Conservation (phyloP, 2,888 invertebrate species). For the Anoncus sp. region DNA sequence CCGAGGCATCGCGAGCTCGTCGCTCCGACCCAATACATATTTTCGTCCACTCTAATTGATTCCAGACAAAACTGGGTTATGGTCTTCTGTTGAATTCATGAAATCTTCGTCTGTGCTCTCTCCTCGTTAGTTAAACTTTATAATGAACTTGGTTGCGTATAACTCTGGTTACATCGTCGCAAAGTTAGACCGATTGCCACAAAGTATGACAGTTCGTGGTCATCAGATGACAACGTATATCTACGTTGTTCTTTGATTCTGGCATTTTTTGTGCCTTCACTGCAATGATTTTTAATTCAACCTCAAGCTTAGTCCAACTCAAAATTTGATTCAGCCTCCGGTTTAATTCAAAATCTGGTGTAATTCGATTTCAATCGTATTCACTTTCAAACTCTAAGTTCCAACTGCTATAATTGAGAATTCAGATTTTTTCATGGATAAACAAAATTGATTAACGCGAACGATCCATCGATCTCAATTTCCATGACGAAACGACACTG, state of each 20-base stretch:
- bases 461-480: background rate
- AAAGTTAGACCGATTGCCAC: background rate
- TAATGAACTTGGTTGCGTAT: background rate
- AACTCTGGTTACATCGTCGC: slow-evolving; percentile 3
- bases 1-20: slow-evolving; percentile 2
- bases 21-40: slow-evolving; percentile 39
- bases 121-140: slow-evolving; percentile 6
- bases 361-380: background rate
- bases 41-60: slow-evolving; percentile 41
- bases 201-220: background rate
- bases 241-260: background rate
- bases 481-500: background rate
- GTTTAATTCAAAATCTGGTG: background rate
- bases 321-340: background rate
- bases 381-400: background rate
- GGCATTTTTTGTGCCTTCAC: background rate
- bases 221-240: background rate
- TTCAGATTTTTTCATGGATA: background rate
- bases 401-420: background rate
- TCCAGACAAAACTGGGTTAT: slow-evolving; percentile 34
- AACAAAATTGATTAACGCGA: background rate
- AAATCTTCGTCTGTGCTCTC: slow-evolving; percentile 6
- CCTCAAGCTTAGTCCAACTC: background rate
- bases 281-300: background rate
- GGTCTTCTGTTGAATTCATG: slow-evolving; percentile 8